A percentile compares a stretch with the other conserved stretches of the same genome.
Evolutionary conservation across 2,888 invertebrate genomes (phyloP).

Genomic region (Hedya salicella): DNA sequence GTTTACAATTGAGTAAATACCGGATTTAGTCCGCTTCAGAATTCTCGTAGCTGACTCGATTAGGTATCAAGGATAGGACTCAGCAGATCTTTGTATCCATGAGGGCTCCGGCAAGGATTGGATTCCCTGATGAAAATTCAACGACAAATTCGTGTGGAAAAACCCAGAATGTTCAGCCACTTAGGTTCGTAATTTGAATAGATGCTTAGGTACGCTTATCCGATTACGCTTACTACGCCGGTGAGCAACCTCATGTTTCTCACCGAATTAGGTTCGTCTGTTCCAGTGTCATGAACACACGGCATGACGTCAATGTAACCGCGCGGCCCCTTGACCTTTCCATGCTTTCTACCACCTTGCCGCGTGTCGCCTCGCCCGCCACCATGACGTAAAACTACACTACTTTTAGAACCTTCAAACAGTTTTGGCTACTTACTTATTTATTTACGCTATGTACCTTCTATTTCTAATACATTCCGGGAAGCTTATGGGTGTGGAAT

Average conservation of each 20-base stretch:
- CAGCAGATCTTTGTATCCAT: not conserved
- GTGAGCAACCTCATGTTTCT: constrained; percentile 26
- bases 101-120: not conserved
- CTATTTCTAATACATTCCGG: constrained; percentile 10
- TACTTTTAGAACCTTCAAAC: constrained; percentile 39
- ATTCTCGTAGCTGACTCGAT: not conserved
- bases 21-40: constrained; percentile 26
- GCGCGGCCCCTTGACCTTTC: constrained; percentile 45
- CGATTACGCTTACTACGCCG: constrained; percentile 4
- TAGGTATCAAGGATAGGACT: not conserved
- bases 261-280: constrained; percentile 37
- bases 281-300: constrained; percentile 37
- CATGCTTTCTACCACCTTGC: constrained; percentile 44
- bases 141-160: not conserved
- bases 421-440: constrained; percentile 33
- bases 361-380: constrained; percentile 13
- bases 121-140: not conserved
- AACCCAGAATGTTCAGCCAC: not conserved
- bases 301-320: constrained; percentile 42
- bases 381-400: constrained; percentile 35
- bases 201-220: not conserved
- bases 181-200: constrained; percentile 5
- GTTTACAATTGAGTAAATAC: constrained; percentile 37
- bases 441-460: constrained; percentile 13
- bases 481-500: constrained; percentile 23